Evolutionary conservation across 2,888 invertebrate genomes (phyloP), one percentile per base, ranked within the genome.

Genomic region (Mythimna vitellina): DNA sequence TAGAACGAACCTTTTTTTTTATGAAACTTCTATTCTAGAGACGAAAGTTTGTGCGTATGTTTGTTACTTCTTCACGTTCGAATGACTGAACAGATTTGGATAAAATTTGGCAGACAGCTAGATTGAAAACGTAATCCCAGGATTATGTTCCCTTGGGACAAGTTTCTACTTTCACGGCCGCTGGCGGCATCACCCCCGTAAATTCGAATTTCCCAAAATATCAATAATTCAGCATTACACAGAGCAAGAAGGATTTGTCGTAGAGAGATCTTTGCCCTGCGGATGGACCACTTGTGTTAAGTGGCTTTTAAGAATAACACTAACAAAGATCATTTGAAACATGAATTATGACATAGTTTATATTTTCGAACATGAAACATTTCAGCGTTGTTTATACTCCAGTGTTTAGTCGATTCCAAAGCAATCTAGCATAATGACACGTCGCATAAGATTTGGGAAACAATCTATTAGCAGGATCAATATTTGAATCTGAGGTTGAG

Each of bases 351-450:
- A 54, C 53, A 68, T 38, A 49, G 56, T 49, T 29, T 12, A 46
- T 49, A 35, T 46, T 72, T 71, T 56, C 22, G 46, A 71, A 57
- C 25, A 54, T 57, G 73, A 20, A 64, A 56, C 62, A 72, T 65
- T 73, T 65, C 42, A 51, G 42, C 3, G 14, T 53, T 29, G 20
- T 65, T 57, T 73, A 17, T n/a, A 42, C 17, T 25, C 17, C 25
- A 20, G 46, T 35, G 53, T 46, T 46, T 46, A 46, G 17, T 17
- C 46, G 73, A 65, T 46, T 17, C 35, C 20, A 8, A n/a, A 60
- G n/a, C 38, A 58, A 66, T n/a, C 42, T 51, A 42, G 22, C 29
- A n/a, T 72, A 49, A 49, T 57, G 49, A 62, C 20, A 29, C 62
- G 20, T 64, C 29, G 49, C 58, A 46, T n/a, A 49, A 54, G 53